Conservation (phyloP, 2,113 vertebrate genomes). For the Aphyosemion australe region DNA sequence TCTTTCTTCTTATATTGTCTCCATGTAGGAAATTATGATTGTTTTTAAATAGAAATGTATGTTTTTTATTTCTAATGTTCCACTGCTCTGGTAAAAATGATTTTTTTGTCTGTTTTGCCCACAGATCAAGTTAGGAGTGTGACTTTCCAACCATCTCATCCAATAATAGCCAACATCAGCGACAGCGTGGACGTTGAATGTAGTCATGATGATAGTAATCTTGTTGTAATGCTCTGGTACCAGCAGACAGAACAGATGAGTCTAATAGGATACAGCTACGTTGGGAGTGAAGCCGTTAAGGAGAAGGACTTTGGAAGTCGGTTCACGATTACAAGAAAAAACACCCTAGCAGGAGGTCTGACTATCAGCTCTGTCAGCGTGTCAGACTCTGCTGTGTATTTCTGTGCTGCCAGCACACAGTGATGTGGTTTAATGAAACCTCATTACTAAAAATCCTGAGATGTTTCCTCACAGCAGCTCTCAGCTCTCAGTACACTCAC, state of each 20-base stretch:
- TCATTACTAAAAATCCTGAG: constrained; percentile 49
- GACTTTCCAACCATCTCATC: neutral
- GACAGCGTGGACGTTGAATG: constrained; percentile 20
- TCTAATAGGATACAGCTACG: constrained; percentile 53
- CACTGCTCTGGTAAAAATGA: no score
- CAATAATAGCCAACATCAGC: neutral
- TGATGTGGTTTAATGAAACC: constrained; percentile 47
- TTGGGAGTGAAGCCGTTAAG: fast-evolving
- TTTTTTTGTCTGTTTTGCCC: neutral
- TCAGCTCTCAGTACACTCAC: no score
- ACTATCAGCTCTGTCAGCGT: constrained; percentile 6
- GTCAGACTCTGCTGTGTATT: constrained; percentile 70
- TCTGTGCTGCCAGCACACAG: constrained; percentile 73
- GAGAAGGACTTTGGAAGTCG: constrained; percentile 28
- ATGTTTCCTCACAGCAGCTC: neutral
- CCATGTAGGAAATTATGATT: constrained; percentile 11
- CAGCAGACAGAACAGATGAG: constrained; percentile 41
- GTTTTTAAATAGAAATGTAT: neutral
- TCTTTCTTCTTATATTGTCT: constrained; percentile 20
- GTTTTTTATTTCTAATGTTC: neutral
- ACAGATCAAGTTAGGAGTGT: constrained; percentile 2
- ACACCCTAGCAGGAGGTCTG: constrained; percentile 27
- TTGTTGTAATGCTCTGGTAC: constrained; percentile 55
- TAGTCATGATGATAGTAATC: constrained; percentile 39
- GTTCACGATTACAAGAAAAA: constrained; percentile 35